Evolutionary conservation across 1,140 invertebrate species (phyloP).

Genomic region (Lanistes nyassanus): DNA sequence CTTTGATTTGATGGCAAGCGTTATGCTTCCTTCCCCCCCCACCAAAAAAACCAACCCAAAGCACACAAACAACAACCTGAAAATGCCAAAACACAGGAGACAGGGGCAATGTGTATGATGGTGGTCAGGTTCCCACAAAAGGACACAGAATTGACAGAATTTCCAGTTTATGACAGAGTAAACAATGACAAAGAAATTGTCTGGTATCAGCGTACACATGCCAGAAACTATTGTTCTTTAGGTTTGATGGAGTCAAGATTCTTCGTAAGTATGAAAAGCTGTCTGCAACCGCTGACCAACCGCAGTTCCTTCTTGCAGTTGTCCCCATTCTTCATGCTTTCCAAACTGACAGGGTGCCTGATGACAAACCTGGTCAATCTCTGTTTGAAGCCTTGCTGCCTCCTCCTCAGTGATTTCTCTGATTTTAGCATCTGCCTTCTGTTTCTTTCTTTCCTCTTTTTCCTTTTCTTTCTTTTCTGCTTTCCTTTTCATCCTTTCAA

Average conservation of each 20-base stretch:
- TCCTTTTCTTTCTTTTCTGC: constrained; percentile 65
- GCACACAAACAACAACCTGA: too few relatives aligned
- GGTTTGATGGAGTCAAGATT: neutral
- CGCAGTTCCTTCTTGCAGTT: neutral
- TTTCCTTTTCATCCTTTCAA: constrained; percentile 69
- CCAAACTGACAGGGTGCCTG: neutral
- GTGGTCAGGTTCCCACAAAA: too few relatives aligned
- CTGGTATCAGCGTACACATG: neutral
- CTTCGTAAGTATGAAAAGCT: neutral
- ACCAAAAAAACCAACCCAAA: too few relatives aligned
- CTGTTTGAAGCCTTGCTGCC: constrained; percentile 84
- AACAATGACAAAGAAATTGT: too few relatives aligned
- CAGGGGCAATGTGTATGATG: too few relatives aligned
- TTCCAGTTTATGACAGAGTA: too few relatives aligned
- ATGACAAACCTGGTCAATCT: constrained; percentile 73
- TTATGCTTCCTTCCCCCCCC: too few relatives aligned
- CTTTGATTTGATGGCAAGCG: too few relatives aligned
- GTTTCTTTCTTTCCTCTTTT: constrained; percentile 49
- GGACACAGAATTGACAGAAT: too few relatives aligned
- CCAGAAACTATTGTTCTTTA: neutral
- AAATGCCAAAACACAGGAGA: too few relatives aligned
- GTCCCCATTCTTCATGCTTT: neutral
- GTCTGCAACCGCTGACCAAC: neutral
- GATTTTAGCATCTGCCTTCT: constrained; percentile 77
- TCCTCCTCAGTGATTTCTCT: constrained; percentile 93